These are phyloP conservation scores for Sinocyclocheilus maitianheensis DNA, from an alignment of 2,113 vertebrate genomes.

Conservation along the genomic window DNA sequence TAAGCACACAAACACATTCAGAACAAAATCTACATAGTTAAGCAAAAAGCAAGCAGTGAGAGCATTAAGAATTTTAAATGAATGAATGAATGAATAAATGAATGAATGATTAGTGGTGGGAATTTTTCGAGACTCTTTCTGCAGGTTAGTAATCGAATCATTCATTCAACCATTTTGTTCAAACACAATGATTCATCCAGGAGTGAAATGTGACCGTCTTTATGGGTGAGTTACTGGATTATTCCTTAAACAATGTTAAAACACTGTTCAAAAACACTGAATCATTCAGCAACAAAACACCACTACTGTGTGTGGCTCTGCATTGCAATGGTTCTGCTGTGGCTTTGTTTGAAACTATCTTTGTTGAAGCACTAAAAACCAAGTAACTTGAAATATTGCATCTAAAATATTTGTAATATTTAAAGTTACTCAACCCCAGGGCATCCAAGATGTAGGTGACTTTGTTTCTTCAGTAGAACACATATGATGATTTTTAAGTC, in stretches of 20 bases:
- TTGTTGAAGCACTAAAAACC: not conserved
- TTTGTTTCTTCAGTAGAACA: no score
- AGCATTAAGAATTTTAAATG: not conserved
- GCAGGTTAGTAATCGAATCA: not conserved
- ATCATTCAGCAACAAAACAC: not conserved
- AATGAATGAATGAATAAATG: not conserved
- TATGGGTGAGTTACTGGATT: not conserved
- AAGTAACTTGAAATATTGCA: not conserved
- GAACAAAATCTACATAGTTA: not conserved
- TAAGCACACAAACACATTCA: constrained; percentile 61
- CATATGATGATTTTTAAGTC: no score
- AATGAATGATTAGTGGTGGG: not conserved
- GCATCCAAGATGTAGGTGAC: no score
- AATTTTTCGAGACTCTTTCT: not conserved
- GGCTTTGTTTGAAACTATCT: not conserved
- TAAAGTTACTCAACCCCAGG: not conserved
- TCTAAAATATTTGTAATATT: not conserved
- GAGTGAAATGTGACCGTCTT: not conserved
- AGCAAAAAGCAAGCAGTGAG: not conserved
- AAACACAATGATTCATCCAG: not conserved
- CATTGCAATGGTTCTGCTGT: not conserved
- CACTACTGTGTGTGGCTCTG: not conserved
- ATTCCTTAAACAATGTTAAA: not conserved
- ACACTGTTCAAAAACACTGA: not conserved
- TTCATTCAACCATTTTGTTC: not conserved